These are phyloP conservation scores for Drosophila dives DNA, from an alignment of 2,888 invertebrate species.

Conservation along the genomic window DNA sequence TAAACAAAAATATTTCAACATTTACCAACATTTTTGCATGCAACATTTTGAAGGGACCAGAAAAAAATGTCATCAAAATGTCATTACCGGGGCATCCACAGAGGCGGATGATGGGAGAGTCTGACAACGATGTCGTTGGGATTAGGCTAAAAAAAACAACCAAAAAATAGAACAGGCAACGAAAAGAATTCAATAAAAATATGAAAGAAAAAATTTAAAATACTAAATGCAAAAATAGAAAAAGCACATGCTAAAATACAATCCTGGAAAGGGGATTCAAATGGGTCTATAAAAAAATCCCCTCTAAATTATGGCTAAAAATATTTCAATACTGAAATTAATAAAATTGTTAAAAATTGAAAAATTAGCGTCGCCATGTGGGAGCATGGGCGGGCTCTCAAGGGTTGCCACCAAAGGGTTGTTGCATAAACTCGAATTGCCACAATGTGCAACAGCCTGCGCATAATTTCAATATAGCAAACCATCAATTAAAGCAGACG, in stretches of 20 bases:
- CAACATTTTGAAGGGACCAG: slow-evolving; percentile 21
- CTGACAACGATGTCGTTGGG: not conserved
- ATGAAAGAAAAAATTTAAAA: not conserved
- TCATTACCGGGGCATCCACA: slow-evolving; percentile 48
- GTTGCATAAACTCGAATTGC: slow-evolving; percentile 10
- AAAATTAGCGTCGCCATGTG: not conserved
- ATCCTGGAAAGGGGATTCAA: not conserved
- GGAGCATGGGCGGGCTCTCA: not conserved
- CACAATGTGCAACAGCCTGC: slow-evolving; percentile 60
- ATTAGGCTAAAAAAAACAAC: not conserved
- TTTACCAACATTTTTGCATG: slow-evolving; percentile 29
- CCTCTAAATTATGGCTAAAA: not conserved
- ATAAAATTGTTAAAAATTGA: slow-evolving; percentile 12
- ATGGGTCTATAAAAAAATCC: too few relatives aligned
- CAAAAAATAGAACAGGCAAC: not conserved
- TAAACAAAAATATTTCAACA: slow-evolving; percentile 31
- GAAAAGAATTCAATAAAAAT: not conserved
- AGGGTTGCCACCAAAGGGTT: not conserved
- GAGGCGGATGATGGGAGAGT: not conserved
- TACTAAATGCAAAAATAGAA: not conserved
- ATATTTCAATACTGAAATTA: slow-evolving; percentile 12
- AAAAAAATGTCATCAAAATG: slow-evolving; percentile 74
- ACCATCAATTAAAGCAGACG: slow-evolving; percentile 62
- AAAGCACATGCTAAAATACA: not conserved
- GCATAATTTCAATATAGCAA: slow-evolving; percentile 64